These are phyloP conservation scores for Tetramorium alpestre DNA, from an alignment of 1,140 invertebrate genomes.

Conservation along the genomic window DNA sequence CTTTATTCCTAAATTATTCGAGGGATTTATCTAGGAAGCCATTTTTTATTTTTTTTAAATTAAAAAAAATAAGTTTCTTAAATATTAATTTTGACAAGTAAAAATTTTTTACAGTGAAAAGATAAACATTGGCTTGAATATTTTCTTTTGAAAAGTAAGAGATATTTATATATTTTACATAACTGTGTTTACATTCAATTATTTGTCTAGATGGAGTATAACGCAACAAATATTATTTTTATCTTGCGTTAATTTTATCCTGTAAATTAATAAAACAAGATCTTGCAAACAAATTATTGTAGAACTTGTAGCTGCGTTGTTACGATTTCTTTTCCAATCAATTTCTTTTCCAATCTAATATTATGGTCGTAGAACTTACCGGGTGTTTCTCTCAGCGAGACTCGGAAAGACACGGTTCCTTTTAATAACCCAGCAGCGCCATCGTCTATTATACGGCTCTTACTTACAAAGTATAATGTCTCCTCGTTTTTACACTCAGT, in stretches of 20 bases:
- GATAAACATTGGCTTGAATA: neutral
- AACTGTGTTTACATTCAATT: neutral
- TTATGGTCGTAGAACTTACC: slow-evolving; percentile 23
- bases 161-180: neutral
- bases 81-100: neutral
- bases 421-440: slow-evolving; percentile 69
- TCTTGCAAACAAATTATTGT: neutral
- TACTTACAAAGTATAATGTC: slow-evolving; percentile 74
- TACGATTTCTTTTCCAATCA: slow-evolving; percentile 6
- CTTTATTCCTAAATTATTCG: neutral
- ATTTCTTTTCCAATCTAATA: slow-evolving; percentile 27
- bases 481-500: slow-evolving; percentile 70
- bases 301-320: neutral
- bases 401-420: slow-evolving; percentile 48
- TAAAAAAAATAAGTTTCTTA: neutral
- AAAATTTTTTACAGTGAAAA: neutral
- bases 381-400: slow-evolving; percentile 45
- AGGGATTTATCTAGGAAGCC: neutral
- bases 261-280: neutral
- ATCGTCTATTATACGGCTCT: slow-evolving; percentile 70
- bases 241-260: neutral
- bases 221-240: neutral
- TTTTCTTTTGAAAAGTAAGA: neutral
- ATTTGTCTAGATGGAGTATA: neutral
- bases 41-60: neutral